A percentile compares a stretch with the other conserved stretches of the same genome.
phyloP scores from a whole-genome alignment of 2,888 invertebrate genomes.

The Drosophila maculinotata region DNA sequence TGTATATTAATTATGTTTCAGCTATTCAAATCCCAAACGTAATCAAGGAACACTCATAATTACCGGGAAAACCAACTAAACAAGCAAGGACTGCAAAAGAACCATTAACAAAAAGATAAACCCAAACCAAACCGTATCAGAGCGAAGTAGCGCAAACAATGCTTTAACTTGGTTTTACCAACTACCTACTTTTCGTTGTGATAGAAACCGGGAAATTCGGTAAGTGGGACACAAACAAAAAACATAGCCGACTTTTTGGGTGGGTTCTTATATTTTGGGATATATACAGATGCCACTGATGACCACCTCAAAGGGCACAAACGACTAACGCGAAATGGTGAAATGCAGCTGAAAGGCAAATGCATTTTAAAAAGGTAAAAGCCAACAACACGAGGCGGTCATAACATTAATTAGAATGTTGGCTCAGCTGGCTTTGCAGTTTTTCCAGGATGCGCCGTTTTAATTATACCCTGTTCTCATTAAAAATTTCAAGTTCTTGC shows the following conservation, averaged over 20 bases:
- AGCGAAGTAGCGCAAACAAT: constrained; percentile 19
- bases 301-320: constrained; percentile 63
- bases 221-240: constrained; percentile 42
- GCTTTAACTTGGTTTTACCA: constrained; percentile 32
- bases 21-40: constrained; percentile 12
- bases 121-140: constrained; percentile 21
- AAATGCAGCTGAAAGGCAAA: constrained; percentile 30
- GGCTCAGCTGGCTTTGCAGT: constrained; percentile 14
- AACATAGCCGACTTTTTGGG: constrained; percentile 29
- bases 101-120: constrained; percentile 6
- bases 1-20: constrained; percentile 32
- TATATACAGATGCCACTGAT: constrained; percentile 11
- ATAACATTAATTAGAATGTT: constrained; percentile 72
- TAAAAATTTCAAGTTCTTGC: too few relatives aligned
- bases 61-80: constrained; percentile 39
- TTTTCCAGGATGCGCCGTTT: constrained; percentile 17
- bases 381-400: constrained; percentile 26
- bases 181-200: constrained; percentile 27
- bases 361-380: constrained; percentile 28
- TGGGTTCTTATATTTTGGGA: constrained; percentile 13
- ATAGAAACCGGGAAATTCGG: constrained; percentile 40
- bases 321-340: constrained; percentile 17
- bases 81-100: not conserved
- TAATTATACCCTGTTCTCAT: constrained; percentile 9
- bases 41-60: constrained; percentile 27